phyloP scores from a whole-genome alignment of 1,140 invertebrate genomes.

The Atta cephalotes region DNA sequence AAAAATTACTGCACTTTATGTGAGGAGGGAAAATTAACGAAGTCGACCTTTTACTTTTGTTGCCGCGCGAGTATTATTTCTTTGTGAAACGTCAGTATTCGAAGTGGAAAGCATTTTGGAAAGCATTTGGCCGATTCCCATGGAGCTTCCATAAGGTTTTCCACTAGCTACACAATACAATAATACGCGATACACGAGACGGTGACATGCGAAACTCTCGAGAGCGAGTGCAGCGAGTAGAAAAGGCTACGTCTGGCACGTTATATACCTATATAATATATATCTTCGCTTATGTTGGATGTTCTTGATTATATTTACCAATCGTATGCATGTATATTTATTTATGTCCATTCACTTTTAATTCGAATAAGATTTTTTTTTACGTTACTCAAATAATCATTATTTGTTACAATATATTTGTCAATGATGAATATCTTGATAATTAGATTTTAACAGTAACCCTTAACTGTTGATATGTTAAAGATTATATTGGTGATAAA shows the following conservation, averaged over 20 bases:
- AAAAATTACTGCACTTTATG: slow-evolving; percentile 39
- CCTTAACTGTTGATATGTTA: background rate
- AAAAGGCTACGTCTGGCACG: slow-evolving; percentile 18
- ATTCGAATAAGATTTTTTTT: background rate
- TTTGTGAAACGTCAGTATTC: slow-evolving; percentile 34
- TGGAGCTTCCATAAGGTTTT: slow-evolving; percentile 51
- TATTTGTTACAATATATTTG: background rate
- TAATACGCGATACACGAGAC: slow-evolving; percentile 47
- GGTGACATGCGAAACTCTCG: slow-evolving; percentile 48
- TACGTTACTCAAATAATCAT: background rate
- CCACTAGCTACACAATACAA: slow-evolving; percentile 36
- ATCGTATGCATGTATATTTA: background rate
- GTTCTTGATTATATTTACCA: background rate
- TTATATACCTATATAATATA: slow-evolving; percentile 1
- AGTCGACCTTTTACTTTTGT: slow-evolving; percentile 17
- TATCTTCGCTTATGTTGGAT: background rate
- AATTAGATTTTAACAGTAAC: background rate
- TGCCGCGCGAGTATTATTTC: slow-evolving; percentile 33
- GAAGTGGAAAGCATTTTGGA: slow-evolving; percentile 43
- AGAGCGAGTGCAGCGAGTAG: slow-evolving; percentile 15
- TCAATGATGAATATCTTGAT: background rate
- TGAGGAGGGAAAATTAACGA: background rate
- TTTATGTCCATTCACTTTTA: slow-evolving; percentile 6
- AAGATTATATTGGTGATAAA: background rate
- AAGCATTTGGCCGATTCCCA: slow-evolving; percentile 46